phyloP scores from a whole-genome alignment of 2,888 invertebrate genomes.

The Apamea monoglypha region DNA sequence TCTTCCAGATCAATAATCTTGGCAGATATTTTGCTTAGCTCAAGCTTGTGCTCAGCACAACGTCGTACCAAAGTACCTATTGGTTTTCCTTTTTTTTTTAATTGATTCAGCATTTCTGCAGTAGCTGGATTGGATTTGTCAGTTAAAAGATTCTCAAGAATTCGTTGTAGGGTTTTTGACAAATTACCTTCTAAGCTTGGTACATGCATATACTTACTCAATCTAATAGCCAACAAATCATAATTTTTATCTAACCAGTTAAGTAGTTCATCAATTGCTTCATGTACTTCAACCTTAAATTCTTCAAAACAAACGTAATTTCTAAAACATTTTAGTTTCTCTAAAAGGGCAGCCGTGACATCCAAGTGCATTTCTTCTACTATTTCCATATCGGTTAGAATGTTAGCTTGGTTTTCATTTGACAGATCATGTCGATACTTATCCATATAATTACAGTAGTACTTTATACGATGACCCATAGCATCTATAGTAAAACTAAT shows the following conservation, averaged over 20 bases:
- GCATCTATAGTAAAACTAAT: slow-evolving; percentile 83
- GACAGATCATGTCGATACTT: slow-evolving; percentile 71
- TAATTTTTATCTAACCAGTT: slow-evolving; percentile 84
- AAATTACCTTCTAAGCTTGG: slow-evolving; percentile 77
- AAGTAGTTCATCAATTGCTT: slow-evolving; percentile 77
- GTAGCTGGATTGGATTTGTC: slow-evolving; percentile 69
- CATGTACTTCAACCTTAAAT: slow-evolving; percentile 74
- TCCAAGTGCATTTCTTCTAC: slow-evolving; percentile 86
- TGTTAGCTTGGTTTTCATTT: slow-evolving; percentile 73
- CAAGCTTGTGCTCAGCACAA: slow-evolving; percentile 78
- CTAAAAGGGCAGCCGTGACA: slow-evolving; percentile 72
- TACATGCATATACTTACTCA: slow-evolving; percentile 78
- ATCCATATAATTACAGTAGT: slow-evolving; percentile 81
- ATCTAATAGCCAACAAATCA: slow-evolving; percentile 77
- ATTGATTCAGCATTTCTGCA: slow-evolving; percentile 74
- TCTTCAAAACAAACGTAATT: slow-evolving; percentile 73
- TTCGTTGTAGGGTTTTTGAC: slow-evolving; percentile 81
- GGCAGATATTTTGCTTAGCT: slow-evolving; percentile 81
- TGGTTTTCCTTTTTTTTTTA: slow-evolving; percentile 78
- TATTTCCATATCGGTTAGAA: slow-evolving; percentile 83
- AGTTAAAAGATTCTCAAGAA: slow-evolving; percentile 78
- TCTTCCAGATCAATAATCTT: slow-evolving; percentile 81
- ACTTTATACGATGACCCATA: slow-evolving; percentile 78
- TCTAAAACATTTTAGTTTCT: slow-evolving; percentile 79
- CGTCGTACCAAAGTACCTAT: slow-evolving; percentile 79